Evolutionary conservation across 2,888 invertebrate species (phyloP), one percentile per base, ranked within the genome.

Genomic region (Cryptocheilus praepositus): DNA sequence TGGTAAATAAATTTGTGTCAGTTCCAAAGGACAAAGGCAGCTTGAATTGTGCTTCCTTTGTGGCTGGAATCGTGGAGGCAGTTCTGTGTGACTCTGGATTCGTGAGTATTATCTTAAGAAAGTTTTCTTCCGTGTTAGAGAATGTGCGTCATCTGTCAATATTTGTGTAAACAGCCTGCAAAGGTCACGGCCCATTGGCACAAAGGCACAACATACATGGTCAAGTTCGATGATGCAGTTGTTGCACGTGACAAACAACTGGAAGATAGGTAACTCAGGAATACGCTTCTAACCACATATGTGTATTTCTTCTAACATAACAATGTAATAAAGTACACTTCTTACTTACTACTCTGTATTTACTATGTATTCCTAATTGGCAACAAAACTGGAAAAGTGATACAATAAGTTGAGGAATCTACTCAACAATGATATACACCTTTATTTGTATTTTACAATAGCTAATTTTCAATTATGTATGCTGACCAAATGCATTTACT

Each of bases 141-240:
- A 5, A 25, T 5, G 25, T 25, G 2, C 25, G 11, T 5, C 13
- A 36, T 36, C 11, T 11, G 13, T 1, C 13, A 7, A 49, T 49
- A 11, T 59, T 78, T 80, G 36, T 36, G 1, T 11, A 7, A 36
- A 36, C 13, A 99, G 98, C 95, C 98, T 2, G 97, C 98, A 51
- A 98, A 98, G 90, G 99, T 99, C 7, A 95, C 98, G 0, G 98
- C 98, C 0, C 98, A 99, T 89, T 99, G 98, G 98, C 99, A 99
- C 89, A 98, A 99, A 89, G 99, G 98, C 49, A 99, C 99, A 8
- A 98, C 99, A 0, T 99, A 98, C 87, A 98, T 99, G 96, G 97
- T 99, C 8, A 97, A 98, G 89, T 98, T 98, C 89, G 98, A 98
- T 80, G 98, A 98, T 86, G 92, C 94, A 43, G 98, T 98, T 60